Evolutionary conservation across 2,113 vertebrate species (phyloP), one percentile per base, ranked within the genome.

Genomic region (Neogobius melanostomus): DNA sequence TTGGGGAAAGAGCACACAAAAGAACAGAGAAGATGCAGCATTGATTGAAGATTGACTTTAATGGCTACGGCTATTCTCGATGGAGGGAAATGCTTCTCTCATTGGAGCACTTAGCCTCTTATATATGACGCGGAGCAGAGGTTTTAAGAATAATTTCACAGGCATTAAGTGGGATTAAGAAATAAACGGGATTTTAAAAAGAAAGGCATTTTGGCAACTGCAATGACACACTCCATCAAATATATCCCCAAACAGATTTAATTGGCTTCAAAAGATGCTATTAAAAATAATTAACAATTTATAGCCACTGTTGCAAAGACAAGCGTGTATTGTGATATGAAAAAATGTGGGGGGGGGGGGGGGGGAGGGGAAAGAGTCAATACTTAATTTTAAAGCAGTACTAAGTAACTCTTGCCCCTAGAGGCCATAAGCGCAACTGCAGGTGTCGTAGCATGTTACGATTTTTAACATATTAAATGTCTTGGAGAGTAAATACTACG

Each of bases 21-120:
- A 52, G 16, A 46, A 12, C 68, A 67, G 17, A 51, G 70, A 14
- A 11, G 57, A 80, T 52, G 73, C 80, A 46, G 61, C 8, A 83
- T 71, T 74, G 72, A 80, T 74, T 79, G 66, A 15, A 64, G 62
- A 79, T 72, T 68, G 56, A 68, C 62, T 70, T 17, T 74, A 81
- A 66, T 69, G 76, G 82, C 46, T 3, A 8, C 11, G 6, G 54
- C 36, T 60, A 70, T 64, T 72, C 50, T 63, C 69, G 42, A 17
- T 73, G 64, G 53, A 72, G 76, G 66, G 77, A 72, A 81, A 77
- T 75, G 0, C 68, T 28, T 56, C 53, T 53, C 54, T 74, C 8
- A 8, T 81, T 73, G 61, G 71, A 47, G 59, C 50, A 63, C 9
- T 49, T 28, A 5, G 64, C 52, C 71, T 47, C 66, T 63, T 75